A percentile compares a stretch with the other conserved stretches of the same genome.
phyloP scores from a whole-genome alignment of 2,888 invertebrate genomes.

The Anoplius nigerrimus region DNA sequence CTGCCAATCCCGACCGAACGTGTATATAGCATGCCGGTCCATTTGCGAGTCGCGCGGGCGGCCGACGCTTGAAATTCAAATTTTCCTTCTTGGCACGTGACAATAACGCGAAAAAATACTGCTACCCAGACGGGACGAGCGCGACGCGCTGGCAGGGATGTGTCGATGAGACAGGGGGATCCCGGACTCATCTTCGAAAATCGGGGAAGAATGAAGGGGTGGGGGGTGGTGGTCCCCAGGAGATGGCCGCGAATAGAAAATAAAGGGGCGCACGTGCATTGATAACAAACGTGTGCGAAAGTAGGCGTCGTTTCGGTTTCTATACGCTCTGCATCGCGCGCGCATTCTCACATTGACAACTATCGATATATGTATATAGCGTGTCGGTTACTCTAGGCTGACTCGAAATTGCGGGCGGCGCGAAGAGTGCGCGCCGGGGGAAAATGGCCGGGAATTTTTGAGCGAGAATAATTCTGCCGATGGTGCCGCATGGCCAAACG shows the following conservation, averaged over 20 bases:
- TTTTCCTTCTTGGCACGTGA: not conserved
- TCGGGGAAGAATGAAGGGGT: not conserved
- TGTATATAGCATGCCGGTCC: not conserved
- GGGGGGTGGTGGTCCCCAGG: too few relatives aligned
- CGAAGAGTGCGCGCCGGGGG: not conserved
- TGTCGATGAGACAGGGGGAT: constrained; percentile 20
- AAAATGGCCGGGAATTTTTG: constrained; percentile 39
- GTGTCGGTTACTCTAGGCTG: too few relatives aligned
- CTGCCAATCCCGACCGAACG: too few relatives aligned
- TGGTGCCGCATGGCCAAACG: constrained; percentile 30
- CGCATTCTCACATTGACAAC: too few relatives aligned
- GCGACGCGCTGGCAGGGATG: not conserved
- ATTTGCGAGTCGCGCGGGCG: not conserved
- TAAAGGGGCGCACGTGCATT: too few relatives aligned
- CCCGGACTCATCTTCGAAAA: not conserved
- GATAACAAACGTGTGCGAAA: too few relatives aligned
- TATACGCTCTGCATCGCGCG: not conserved
- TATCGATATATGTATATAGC: too few relatives aligned
- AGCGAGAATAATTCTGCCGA: constrained; percentile 41
- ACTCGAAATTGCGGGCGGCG: too few relatives aligned
- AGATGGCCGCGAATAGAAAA: too few relatives aligned
- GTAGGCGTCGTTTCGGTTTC: too few relatives aligned
- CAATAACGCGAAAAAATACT: too few relatives aligned
- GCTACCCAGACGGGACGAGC: not conserved
- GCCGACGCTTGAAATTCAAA: not conserved